phyloP scores from a whole-genome alignment of 2,797 vertebrate species.

The Myotis vivesi region DNA sequence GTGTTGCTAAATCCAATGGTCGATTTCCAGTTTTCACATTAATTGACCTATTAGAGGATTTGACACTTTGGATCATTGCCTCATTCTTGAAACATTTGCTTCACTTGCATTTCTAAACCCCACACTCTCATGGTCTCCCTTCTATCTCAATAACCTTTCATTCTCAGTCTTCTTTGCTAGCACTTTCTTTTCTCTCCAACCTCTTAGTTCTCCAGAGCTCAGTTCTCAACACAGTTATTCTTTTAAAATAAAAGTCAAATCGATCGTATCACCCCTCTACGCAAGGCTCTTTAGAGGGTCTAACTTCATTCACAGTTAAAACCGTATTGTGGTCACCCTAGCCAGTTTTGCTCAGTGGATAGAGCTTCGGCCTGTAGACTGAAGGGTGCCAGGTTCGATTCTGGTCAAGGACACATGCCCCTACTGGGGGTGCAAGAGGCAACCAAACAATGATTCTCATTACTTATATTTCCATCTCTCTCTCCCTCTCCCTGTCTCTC shows the following conservation, averaged over 20 bases:
- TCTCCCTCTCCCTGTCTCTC: no score
- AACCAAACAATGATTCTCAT: no score
- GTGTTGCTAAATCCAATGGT: neutral
- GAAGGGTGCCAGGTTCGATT: no score
- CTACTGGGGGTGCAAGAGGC: no score
- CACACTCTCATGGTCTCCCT: neutral
- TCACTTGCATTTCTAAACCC: neutral
- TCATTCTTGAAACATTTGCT: neutral
- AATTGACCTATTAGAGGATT: neutral
- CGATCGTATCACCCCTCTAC: neutral
- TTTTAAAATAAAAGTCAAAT: conserved; percentile 3
- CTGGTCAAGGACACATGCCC: no score
- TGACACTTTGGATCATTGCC: neutral
- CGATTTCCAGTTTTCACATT: neutral
- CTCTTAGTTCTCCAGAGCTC: neutral
- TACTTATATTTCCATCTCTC: no score
- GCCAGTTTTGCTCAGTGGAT: no score
- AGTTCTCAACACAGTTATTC: neutral
- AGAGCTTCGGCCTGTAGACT: no score
- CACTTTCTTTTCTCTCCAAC: neutral
- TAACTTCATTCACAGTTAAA: neutral
- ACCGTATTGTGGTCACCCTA: neutral
- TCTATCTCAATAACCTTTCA: neutral
- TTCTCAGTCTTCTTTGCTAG: neutral
- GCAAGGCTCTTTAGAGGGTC: neutral